Evolutionary conservation across 2,797 vertebrate species (phyloP).

Genomic region (Geotrypetes seraphini): DNA sequence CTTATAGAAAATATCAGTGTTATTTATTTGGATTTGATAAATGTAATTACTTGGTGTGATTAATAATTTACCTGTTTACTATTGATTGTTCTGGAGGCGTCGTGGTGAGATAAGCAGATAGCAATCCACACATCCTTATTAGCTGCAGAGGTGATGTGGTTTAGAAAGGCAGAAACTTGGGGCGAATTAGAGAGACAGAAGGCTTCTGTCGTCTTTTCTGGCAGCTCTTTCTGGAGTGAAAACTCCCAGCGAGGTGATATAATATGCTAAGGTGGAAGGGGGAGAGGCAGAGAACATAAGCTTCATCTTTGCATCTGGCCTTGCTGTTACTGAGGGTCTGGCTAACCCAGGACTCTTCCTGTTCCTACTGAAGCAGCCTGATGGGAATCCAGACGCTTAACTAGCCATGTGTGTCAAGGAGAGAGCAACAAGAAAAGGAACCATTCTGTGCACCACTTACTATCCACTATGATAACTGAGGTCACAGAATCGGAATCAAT

Average conservation of each 20-base stretch:
- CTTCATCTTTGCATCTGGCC: too few relatives aligned
- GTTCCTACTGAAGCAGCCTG: too few relatives aligned
- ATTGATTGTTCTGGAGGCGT: slow-evolving; percentile 37
- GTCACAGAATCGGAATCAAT: too few relatives aligned
- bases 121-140: slow-evolving; percentile 30
- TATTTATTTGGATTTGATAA: slow-evolving; percentile 49
- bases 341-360: too few relatives aligned
- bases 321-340: too few relatives aligned
- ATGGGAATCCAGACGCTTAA: too few relatives aligned
- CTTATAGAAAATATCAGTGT: slow-evolving; percentile 42
- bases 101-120: slow-evolving; percentile 24
- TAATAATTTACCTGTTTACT: slow-evolving; percentile 49
- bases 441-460: too few relatives aligned
- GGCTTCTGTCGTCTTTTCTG: slow-evolving; percentile 27
- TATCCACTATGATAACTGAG: too few relatives aligned
- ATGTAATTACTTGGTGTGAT: slow-evolving; percentile 48
- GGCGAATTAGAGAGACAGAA: slow-evolving; percentile 25
- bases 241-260: background rate
- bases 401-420: too few relatives aligned
- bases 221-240: slow-evolving; percentile 13
- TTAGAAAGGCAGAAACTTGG: slow-evolving; percentile 12
- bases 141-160: slow-evolving; percentile 33
- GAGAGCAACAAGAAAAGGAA: too few relatives aligned
- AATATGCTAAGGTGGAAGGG: too few relatives aligned
- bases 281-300: too few relatives aligned